Evolutionary conservation across 2,888 invertebrate genomes (phyloP), one percentile per base, ranked within the genome.

Genomic region (Sinotaia quadrata): DNA sequence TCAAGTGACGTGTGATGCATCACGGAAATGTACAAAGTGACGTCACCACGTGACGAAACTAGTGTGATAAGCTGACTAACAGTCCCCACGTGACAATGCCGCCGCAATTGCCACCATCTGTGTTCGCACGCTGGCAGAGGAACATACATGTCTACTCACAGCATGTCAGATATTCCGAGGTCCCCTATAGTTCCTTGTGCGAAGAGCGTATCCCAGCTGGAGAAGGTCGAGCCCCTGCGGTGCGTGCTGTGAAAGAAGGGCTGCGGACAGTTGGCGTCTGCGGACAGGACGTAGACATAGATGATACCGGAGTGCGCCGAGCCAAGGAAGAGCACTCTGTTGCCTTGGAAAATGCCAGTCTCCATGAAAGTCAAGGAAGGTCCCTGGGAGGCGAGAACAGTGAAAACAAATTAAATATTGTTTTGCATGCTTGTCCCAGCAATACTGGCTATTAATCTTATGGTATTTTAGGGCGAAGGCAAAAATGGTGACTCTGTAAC

Each of bases 131-230:
- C n/a, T 51, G 7, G 21, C 12, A n/a, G 51, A 31, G n/a, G 18
- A n/a, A 4, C 10, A 10, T 31, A 10, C 5, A 33, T 3, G 5
- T 4, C 33, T 21, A 51, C 58, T 67, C 27, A 67, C 67, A 57
- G 12, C 58, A 67, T 49, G 47, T 67, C 67, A 7, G 57, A 58
- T 47, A 67, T 67, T 37, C 67, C 67, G 12, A 67, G n/a, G 51
- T 67, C 67, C 2, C 67, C 67, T 24, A 67, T 58, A 18, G 21
- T 7, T 18, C 44, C 58, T 12, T 57, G 18, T 49, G 47, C 31
- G 31, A 58, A 67, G 15, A 58, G 36, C 5, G 58, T 33, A 36
- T 57, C 27, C 67, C 67, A 67, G 27, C 49, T 24, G 10, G 49
- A 47, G 51, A n/a, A 57, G 2, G 27, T 58, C 27, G 44, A 41